phyloP scores from a whole-genome alignment of 2,113 vertebrate species.

The Pardalotus punctatus region DNA sequence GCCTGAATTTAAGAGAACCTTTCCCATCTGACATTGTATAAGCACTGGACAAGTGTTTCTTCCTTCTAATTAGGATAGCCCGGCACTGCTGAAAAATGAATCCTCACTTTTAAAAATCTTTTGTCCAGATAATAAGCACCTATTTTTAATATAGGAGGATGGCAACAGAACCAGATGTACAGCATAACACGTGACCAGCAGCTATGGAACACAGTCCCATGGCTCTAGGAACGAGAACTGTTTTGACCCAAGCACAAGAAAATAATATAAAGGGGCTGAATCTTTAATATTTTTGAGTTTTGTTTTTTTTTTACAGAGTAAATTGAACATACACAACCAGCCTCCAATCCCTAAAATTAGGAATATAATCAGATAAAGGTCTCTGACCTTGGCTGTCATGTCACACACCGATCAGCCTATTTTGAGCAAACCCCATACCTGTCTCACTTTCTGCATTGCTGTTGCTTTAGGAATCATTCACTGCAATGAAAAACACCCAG shows the following conservation, averaged over 20 bases:
- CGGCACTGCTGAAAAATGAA: not conserved
- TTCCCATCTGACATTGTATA: not conserved
- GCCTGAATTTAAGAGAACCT: not conserved
- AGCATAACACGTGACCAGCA: accelerated
- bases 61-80: not conserved
- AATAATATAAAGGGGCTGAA: accelerated
- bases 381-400: not conserved
- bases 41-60: not conserved
- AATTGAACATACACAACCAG: not conserved
- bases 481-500: not conserved
- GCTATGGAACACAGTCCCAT: not conserved
- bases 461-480: not conserved
- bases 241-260: not conserved
- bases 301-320: not conserved
- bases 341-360: not conserved
- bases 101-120: not conserved
- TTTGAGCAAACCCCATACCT: not conserved
- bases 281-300: not conserved
- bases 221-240: not conserved
- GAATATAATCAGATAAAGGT: not conserved
- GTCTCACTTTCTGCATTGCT: not conserved
- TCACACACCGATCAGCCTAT: not conserved
- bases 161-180: not conserved
- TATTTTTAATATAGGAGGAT: not conserved
- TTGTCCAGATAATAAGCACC: not conserved